Percentiles rank a stretch among this genome's conserved stretches.
These are phyloP conservation scores for Heliconius hortense DNA, from an alignment of 2,888 invertebrate genomes.

Conservation along the genomic window DNA sequence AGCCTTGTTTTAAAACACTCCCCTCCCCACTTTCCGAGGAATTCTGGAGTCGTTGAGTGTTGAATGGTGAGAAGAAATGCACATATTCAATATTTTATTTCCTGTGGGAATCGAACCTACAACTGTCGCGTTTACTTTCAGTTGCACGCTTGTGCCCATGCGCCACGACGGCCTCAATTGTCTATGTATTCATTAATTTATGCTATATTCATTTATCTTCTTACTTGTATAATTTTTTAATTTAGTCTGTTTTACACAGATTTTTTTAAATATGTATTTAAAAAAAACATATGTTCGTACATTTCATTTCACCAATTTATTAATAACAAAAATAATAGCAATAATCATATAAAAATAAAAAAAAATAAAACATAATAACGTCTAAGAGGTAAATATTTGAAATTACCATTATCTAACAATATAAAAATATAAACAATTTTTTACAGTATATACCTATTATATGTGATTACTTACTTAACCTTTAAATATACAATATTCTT, in stretches of 20 bases:
- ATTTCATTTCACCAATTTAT: conserved; percentile 1
- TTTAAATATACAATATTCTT: neutral
- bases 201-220: no score
- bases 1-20: no score
- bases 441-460: neutral
- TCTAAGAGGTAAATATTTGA: conserved; percentile 27
- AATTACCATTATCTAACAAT: neutral
- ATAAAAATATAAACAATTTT: conserved; percentile 22
- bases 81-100: neutral
- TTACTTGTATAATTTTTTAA: no score
- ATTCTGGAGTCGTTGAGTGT: no score
- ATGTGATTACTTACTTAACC: neutral
- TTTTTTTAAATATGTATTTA: neutral
- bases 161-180: no score
- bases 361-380: neutral
- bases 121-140: neutral
- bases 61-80: no score
- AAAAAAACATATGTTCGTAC: neutral
- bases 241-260: no score
- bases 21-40: no score
- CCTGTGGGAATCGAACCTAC: neutral
- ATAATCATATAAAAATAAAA: conserved; percentile 5
- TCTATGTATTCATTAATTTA: no score
- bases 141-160: no score
- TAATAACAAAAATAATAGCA: conserved; percentile 2